Percentiles rank a stretch among this genome's conserved stretches.
Conservation (phyloP, 1,140 invertebrate species). For the Trichonephila inaurata region DNA sequence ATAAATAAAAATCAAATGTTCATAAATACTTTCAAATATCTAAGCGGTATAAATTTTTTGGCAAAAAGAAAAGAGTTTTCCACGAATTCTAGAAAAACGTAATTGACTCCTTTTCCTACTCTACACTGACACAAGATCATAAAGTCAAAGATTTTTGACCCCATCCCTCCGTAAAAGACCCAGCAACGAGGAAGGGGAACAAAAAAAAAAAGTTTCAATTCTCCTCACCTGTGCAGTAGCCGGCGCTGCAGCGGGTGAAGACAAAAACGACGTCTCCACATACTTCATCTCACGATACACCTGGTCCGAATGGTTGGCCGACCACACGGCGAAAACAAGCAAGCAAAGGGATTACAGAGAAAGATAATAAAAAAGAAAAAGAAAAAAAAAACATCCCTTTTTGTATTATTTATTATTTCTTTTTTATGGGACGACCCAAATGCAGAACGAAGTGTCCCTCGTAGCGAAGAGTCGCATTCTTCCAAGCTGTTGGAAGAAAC, state of each 20-base stretch:
- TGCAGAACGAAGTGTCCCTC: slow-evolving; percentile 6
- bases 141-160: too few relatives aligned
- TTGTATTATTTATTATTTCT: not conserved
- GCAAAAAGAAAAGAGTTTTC: too few relatives aligned
- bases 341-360: slow-evolving; percentile 4
- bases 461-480: not conserved
- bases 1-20: too few relatives aligned
- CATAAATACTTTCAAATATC: too few relatives aligned
- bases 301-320: slow-evolving; percentile 26
- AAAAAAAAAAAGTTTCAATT: not conserved
- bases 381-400: not conserved
- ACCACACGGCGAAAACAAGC: not conserved
- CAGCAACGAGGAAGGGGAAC: too few relatives aligned
- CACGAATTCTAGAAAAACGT: too few relatives aligned
- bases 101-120: too few relatives aligned
- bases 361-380: not conserved
- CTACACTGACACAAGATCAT: too few relatives aligned
- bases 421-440: slow-evolving; percentile 42
- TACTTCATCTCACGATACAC: slow-evolving; percentile 41
- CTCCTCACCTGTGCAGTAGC: slow-evolving; percentile 6
- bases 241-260: not conserved
- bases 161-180: too few relatives aligned
- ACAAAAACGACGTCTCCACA: slow-evolving; percentile 67
- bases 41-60: too few relatives aligned
- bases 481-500: not conserved